These are phyloP conservation scores for Bombus waltoni DNA, from an alignment of 1,140 invertebrate genomes.

Conservation along the genomic window DNA sequence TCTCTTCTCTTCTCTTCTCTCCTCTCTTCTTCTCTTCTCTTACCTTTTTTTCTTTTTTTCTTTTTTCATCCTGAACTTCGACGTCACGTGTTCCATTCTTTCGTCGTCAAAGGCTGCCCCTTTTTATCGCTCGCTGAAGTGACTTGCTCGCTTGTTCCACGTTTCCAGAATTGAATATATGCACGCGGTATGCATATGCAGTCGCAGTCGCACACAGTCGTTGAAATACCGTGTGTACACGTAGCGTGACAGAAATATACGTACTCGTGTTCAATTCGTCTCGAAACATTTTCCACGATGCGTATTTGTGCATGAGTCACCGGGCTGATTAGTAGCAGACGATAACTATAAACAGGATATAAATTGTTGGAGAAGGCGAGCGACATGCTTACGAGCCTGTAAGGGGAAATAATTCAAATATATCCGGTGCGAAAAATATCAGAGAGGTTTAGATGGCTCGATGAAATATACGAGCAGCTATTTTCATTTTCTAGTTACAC, in stretches of 20 bases:
- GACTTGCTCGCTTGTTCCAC: conserved; percentile 41
- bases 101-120: conserved; percentile 26
- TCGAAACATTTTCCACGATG: conserved; percentile 34
- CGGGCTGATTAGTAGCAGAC: not conserved
- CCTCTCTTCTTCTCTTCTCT: not conserved
- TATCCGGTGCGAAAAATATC: not conserved
- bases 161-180: conserved; percentile 59
- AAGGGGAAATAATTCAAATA: conserved; percentile 5
- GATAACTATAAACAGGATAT: not conserved
- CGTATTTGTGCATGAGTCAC: conserved; percentile 42
- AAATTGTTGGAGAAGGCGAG: not conserved
- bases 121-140: conserved; percentile 29
- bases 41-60: not conserved
- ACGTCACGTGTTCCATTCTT: conserved; percentile 28
- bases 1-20: not conserved
- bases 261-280: conserved; percentile 40
- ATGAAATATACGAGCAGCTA: conserved; percentile 19
- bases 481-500: conserved; percentile 33
- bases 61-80: conserved; percentile 7
- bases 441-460: not conserved
- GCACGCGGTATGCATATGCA: conserved; percentile 53
- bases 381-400: not conserved
- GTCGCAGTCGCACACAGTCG: conserved; percentile 29
- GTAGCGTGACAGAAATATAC: conserved; percentile 32
- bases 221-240: not conserved